Evolutionary conservation across 2,113 vertebrate genomes (phyloP).

Genomic region (Nycticebus coucang): DNA sequence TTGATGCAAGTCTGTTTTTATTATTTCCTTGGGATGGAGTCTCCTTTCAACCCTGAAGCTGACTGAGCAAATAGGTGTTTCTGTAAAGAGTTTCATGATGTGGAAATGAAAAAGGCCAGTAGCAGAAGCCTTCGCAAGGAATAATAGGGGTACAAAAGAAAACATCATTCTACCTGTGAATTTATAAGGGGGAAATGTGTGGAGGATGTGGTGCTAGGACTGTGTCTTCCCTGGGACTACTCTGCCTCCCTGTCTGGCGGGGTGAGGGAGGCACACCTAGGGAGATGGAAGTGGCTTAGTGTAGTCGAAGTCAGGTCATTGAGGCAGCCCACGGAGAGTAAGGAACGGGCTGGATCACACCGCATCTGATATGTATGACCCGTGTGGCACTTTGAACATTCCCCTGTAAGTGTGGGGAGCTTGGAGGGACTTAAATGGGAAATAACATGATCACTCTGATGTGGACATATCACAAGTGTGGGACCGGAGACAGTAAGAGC

Average conservation of each 20-base stretch:
- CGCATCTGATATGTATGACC: not conserved
- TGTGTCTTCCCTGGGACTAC: not conserved
- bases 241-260: not conserved
- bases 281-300: not conserved
- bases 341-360: not conserved
- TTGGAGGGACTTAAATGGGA: not conserved
- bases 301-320: not conserved
- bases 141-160: not conserved
- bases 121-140: not conserved
- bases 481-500: not conserved
- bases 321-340: not conserved
- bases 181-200: not conserved
- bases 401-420: not conserved
- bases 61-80: not conserved
- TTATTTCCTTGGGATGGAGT: not conserved
- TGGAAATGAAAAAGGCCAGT: not conserved
- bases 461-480: not conserved
- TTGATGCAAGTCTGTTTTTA: not conserved
- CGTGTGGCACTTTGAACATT: not conserved
- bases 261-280: not conserved
- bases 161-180: not conserved
- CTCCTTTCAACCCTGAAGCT: not conserved
- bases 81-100: not conserved
- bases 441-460: not conserved
- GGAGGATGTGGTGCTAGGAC: not conserved